These are phyloP conservation scores for Bombus difficillimus DNA, from an alignment of 1,140 invertebrate genomes.

Conservation along the genomic window DNA sequence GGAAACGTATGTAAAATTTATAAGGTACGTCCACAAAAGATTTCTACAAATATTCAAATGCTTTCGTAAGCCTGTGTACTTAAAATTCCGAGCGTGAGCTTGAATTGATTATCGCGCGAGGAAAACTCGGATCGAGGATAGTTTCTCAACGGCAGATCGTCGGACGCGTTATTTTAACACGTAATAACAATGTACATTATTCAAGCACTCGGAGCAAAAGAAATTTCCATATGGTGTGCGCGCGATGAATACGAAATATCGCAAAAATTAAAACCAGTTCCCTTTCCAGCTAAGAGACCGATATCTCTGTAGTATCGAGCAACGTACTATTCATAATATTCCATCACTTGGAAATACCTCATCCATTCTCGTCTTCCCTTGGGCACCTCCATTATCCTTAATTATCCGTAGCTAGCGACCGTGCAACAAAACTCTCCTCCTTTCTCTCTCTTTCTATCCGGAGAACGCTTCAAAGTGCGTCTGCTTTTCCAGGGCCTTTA, in stretches of 20 bases:
- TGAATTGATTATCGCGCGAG: background rate
- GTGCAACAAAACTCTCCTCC: slow-evolving; percentile 60
- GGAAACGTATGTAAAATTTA: too few relatives aligned
- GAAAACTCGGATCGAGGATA: background rate
- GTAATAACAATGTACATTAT: slow-evolving; percentile 15
- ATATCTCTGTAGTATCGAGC: slow-evolving; percentile 47
- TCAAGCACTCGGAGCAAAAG: background rate
- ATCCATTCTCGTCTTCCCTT: slow-evolving; percentile 67
- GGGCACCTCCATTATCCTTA: slow-evolving; percentile 69
- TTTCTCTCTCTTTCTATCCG: background rate
- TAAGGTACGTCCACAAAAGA: too few relatives aligned
- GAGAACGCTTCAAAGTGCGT: background rate
- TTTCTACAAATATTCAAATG: too few relatives aligned
- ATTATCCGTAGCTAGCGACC: slow-evolving; percentile 65
- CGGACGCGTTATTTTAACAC: background rate
- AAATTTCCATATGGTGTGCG: background rate
- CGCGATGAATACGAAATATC: slow-evolving; percentile 28
- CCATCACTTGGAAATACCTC: slow-evolving; percentile 66
- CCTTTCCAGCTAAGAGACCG: slow-evolving; percentile 6
- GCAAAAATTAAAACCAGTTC: slow-evolving; percentile 59
- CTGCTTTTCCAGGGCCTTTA: slow-evolving; percentile 51
- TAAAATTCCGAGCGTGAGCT: background rate
- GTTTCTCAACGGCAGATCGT: background rate
- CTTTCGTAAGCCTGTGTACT: background rate
- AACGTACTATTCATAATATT: slow-evolving; percentile 68